Percentiles rank a stretch among this genome's conserved stretches.
Evolutionary conservation across 2,113 vertebrate genomes (phyloP).

Genomic region (Nannobrachium achirus): DNA sequence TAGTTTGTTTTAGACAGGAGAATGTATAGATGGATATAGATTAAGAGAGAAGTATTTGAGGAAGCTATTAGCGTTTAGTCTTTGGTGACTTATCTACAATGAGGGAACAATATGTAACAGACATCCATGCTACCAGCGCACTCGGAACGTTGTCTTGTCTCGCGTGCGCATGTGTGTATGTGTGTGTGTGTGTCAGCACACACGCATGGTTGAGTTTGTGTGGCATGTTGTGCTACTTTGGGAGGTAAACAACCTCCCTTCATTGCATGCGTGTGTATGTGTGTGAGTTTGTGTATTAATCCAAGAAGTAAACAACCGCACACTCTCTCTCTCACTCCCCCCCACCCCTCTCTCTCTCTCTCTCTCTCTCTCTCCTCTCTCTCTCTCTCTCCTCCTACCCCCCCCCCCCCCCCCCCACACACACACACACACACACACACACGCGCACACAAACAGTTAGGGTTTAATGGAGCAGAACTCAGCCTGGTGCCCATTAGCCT

Average conservation of each 20-base stretch:
- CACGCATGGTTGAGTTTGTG: slow-evolving; percentile 4
- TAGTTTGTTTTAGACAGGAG: no score
- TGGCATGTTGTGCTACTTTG: not conserved
- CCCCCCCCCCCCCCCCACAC: slow-evolving; percentile 37
- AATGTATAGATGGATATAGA: no score
- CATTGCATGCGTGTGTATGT: slow-evolving; percentile 6
- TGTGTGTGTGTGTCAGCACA: not conserved
- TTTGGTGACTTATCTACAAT: no score
- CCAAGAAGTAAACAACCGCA: slow-evolving; percentile 19
- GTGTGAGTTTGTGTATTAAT: slow-evolving; percentile 51
- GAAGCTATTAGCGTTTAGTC: no score
- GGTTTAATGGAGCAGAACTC: slow-evolving; percentile 96
- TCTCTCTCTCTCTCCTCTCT: not conserved
- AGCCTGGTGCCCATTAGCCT: slow-evolving; percentile 97
- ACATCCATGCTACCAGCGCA: no score
- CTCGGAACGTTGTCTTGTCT: no score
- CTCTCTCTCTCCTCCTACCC: not conserved
- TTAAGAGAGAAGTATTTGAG: no score
- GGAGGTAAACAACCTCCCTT: slow-evolving; percentile 15
- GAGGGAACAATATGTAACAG: no score
- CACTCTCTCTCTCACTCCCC: not conserved
- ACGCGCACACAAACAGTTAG: slow-evolving; percentile 67
- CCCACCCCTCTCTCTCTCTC: slow-evolving; percentile 24
- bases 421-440: slow-evolving; percentile 60
- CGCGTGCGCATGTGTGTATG: not conserved